Evolutionary conservation across 2,888 invertebrate species (phyloP).

Genomic region (Saturnia japonica): DNA sequence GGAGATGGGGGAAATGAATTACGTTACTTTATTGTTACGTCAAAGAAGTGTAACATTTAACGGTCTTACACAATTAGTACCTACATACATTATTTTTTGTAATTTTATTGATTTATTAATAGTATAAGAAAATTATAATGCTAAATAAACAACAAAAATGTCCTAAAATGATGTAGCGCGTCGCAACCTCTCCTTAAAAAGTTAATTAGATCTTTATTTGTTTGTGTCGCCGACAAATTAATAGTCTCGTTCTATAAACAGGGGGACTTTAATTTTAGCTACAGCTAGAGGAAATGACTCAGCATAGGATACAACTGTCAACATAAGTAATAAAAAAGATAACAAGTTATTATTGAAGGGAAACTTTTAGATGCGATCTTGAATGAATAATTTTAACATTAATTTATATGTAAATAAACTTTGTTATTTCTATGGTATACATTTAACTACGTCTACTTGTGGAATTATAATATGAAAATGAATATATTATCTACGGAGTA

Average conservation of each 20-base stretch:
- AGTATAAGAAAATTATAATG: background rate
- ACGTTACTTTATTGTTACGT: too few relatives aligned
- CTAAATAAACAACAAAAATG: background rate
- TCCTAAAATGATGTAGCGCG: background rate
- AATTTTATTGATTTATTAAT: background rate
- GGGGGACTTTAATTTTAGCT: conserved; percentile 22
- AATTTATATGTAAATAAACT: conserved; percentile 4
- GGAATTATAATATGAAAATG: background rate
- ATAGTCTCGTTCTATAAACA: conserved; percentile 24
- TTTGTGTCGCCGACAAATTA: conserved; percentile 36
- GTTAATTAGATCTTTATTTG: conserved; percentile 37
- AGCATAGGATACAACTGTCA: conserved; percentile 36
- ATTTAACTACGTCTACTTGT: background rate
- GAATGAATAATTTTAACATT: background rate
- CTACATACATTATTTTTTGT: too few relatives aligned
- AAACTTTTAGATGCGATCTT: conserved; percentile 12
- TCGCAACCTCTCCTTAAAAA: conserved; percentile 9
- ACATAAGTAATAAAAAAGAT: conserved; percentile 36
- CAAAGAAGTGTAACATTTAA: too few relatives aligned
- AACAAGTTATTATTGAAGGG: conserved; percentile 40
- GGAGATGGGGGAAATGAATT: too few relatives aligned
- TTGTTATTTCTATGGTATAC: background rate
- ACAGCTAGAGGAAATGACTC: conserved; percentile 39
- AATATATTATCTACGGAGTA: background rate
- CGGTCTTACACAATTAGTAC: too few relatives aligned